phyloP scores from a whole-genome alignment of 1,140 invertebrate species.

The Drosophila erecta region DNA sequence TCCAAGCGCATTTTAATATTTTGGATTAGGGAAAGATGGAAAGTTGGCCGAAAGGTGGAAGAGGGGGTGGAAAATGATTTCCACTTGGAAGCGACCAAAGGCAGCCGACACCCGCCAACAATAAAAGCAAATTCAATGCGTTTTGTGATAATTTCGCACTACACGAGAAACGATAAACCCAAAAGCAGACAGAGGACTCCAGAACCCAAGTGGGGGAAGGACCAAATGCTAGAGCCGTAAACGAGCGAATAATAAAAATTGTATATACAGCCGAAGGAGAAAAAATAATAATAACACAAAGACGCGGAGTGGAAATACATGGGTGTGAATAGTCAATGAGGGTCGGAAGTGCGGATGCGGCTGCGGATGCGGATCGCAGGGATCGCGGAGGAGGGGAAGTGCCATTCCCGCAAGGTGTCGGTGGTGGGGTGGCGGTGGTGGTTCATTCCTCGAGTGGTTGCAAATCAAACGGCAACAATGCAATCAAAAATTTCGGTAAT shows the following conservation, averaged over 20 bases:
- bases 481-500: slow-evolving; percentile 70
- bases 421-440: slow-evolving; percentile 11
- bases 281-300: slow-evolving; percentile 49
- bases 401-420: slow-evolving; percentile 42
- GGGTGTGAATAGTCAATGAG: slow-evolving; percentile 83
- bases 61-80: slow-evolving; percentile 37
- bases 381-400: slow-evolving; percentile 10
- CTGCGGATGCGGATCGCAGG: slow-evolving; percentile 11
- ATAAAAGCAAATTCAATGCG: slow-evolving; percentile 82
- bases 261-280: slow-evolving; percentile 43
- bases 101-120: slow-evolving; percentile 59
- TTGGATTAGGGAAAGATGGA: background rate
- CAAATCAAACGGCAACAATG: slow-evolving; percentile 79
- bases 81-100: slow-evolving; percentile 13
- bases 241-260: slow-evolving; percentile 80
- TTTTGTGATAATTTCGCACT: slow-evolving; percentile 79
- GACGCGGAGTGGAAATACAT: slow-evolving; percentile 56
- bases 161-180: slow-evolving; percentile 60
- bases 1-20: background rate
- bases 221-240: slow-evolving; percentile 55
- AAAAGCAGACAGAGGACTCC: slow-evolving; percentile 8
- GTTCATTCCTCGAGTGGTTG: slow-evolving; percentile 31
- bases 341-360: slow-evolving; percentile 37
- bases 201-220: slow-evolving; percentile 11
- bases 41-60: background rate